Conservation (phyloP, 2,797 vertebrate genomes). For the Erpetoichthys calabaricus region DNA sequence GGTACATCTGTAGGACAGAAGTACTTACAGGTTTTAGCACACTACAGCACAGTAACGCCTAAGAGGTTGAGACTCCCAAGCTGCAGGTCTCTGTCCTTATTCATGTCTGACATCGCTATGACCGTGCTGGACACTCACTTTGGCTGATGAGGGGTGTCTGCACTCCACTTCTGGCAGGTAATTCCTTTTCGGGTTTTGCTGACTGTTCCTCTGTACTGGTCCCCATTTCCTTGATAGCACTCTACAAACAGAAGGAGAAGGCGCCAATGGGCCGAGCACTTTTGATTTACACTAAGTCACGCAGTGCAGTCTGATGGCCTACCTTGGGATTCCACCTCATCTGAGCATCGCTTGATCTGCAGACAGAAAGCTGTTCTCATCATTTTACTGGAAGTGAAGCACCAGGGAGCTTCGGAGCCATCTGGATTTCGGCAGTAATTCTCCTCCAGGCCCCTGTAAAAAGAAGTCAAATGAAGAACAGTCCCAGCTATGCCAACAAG, state of each 20-base stretch:
- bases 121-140: constrained; percentile 44
- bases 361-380: constrained; percentile 78
- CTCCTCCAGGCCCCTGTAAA: constrained; percentile 70
- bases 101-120: not conserved
- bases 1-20: too few relatives aligned
- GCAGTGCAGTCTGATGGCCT: constrained; percentile 15
- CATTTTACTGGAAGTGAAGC: constrained; percentile 64
- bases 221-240: constrained; percentile 69
- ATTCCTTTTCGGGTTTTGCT: constrained; percentile 86
- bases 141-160: constrained; percentile 60
- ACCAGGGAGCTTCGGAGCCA: constrained; percentile 90
- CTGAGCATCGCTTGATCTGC: constrained; percentile 81
- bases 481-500: too few relatives aligned
- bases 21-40: too few relatives aligned
- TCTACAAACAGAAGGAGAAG: constrained; percentile 9
- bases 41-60: not conserved
- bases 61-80: not conserved
- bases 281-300: too few relatives aligned
- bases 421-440: constrained; percentile 95
- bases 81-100: not conserved
- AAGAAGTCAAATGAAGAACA: too few relatives aligned
- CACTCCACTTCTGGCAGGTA: constrained; percentile 77
- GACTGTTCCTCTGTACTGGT: constrained; percentile 60
- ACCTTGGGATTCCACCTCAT: constrained; percentile 74
- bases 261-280: too few relatives aligned